Conservation (phyloP, 2,797 vertebrate genomes). For the Chloroceryle amazona region DNA sequence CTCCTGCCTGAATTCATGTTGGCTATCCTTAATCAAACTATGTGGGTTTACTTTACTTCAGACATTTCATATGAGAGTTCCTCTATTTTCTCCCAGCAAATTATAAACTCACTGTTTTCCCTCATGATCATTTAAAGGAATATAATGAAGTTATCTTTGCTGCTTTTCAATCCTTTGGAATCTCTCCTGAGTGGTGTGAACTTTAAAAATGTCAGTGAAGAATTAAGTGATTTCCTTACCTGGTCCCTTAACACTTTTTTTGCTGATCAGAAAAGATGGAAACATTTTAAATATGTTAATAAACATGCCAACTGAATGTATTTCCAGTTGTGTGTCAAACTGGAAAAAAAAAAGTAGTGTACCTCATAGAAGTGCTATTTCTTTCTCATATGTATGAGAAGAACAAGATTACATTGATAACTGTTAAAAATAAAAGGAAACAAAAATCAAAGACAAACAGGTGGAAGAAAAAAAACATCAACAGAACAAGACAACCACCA, state of each 20-base stretch:
- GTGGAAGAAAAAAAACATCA: not conserved
- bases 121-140: constrained; percentile 29
- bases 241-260: not conserved
- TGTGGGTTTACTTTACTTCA: not conserved
- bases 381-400: not conserved
- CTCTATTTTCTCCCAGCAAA: not conserved
- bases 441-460: not conserved
- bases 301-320: not conserved
- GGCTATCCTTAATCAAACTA: not conserved
- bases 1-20: not conserved
- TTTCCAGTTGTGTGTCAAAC: not conserved
- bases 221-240: not conserved
- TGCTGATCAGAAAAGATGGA: not conserved
- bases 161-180: not conserved
- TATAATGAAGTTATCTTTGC: constrained; percentile 16
- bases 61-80: not conserved
- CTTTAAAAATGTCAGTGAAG: constrained; percentile 43
- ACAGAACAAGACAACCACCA: not conserved
- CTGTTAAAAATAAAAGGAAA: not conserved
- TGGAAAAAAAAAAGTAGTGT: not conserved
- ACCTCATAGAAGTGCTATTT: not conserved
- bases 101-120: not conserved
- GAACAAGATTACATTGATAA: not conserved
- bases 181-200: constrained; percentile 5
- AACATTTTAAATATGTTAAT: not conserved